Percentiles rank a stretch among this genome's conserved stretches.
These are phyloP conservation scores for Anthonomus grandis DNA, from an alignment of 1,140 invertebrate genomes.

Conservation along the genomic window DNA sequence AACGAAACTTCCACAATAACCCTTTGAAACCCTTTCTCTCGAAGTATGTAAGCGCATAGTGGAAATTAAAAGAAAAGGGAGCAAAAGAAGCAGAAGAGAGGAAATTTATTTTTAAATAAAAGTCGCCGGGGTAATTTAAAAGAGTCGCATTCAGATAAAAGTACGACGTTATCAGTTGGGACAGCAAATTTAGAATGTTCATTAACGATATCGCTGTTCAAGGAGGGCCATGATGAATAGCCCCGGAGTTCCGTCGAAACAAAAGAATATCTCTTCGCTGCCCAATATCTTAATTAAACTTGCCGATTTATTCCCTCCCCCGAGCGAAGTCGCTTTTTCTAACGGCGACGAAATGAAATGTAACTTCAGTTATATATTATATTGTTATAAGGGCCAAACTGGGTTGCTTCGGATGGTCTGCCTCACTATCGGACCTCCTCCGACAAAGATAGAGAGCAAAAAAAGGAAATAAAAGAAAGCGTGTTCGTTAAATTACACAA, in stretches of 20 bases:
- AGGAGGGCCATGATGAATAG: slow-evolving; percentile 46
- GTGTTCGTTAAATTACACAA: slow-evolving; percentile 49
- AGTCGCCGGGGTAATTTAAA: slow-evolving; percentile 11
- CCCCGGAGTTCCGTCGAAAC: slow-evolving; percentile 41
- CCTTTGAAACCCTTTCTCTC: too few species aligned
- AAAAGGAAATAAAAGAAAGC: slow-evolving; percentile 43
- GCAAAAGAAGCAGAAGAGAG: slow-evolving; percentile 5
- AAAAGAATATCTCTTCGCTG: slow-evolving; percentile 47
- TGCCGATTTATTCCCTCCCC: slow-evolving; percentile 47
- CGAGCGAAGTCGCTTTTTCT: slow-evolving; percentile 37
- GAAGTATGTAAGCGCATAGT: too few species aligned
- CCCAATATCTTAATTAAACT: slow-evolving; percentile 51
- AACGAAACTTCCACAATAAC: too few species aligned
- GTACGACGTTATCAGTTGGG: slow-evolving; percentile 33
- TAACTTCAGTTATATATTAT: slow-evolving; percentile 31
- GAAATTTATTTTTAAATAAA: slow-evolving; percentile 13
- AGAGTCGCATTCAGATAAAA: slow-evolving; percentile 32
- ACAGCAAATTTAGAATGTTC: slow-evolving; percentile 48
- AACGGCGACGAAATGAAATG: slow-evolving; percentile 43
- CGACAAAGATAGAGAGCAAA: too few species aligned
- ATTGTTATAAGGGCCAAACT: slow-evolving; percentile 21
- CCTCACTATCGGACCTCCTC: too few species aligned
- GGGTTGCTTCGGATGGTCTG: too few species aligned
- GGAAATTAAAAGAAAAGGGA: too few species aligned
- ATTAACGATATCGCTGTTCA: slow-evolving; percentile 44